Base-by-base conservation (phyloP, 2,113 vertebrate species). In the Chaenocephalus aceratus region DNA sequence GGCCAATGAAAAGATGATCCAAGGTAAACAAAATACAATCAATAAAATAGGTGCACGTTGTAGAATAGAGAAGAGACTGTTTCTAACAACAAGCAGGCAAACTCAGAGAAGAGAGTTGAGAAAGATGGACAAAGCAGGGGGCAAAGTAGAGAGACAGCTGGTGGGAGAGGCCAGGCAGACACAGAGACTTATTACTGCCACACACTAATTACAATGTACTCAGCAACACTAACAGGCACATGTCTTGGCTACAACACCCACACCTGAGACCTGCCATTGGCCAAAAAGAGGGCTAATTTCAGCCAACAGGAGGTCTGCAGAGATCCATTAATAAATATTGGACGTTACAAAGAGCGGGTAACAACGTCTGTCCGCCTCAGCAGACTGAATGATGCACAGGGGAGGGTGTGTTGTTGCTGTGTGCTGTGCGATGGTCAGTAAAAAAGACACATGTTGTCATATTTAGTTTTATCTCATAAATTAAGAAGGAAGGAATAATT, bases 151-250 rank as follows among this genome's bases (percentile, higher is more conserved):
- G 69, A 73, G 80, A 72, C 88, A 90, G 90, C 79, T 84, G 85
- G 75, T 36, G 75, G 34, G 51, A 86, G 75, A 80, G 75, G 77
- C 80, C 83, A 62, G 57, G 57, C 78, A 83, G 45, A 82, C 75
- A 60, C 41, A 46, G 26, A 72, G 75, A 84, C 89, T 90, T 90
- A 97, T 96, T 93, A 96, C 95, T 95, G 95, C 95, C 95, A 94
- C 95, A 76, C 60, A 85, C 96, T 98, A 98, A 99, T 97, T 97
- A 96, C 96, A 95, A 94, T 96, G 96, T 96, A 96, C 95, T 96
- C 94, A 95, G 95, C 85, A 81, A 51, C 84, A 76, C 77, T 93
- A 94, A 96, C 95, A 96, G 96, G 96, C 96, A 96, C 96, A 95
- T 95, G 94, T 96, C 96, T 95, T 94, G 92, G 93, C 95, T 94